These are phyloP conservation scores for Agonopterix alstromeriana DNA, from an alignment of 2,888 invertebrate genomes.

Conservation along the genomic window DNA sequence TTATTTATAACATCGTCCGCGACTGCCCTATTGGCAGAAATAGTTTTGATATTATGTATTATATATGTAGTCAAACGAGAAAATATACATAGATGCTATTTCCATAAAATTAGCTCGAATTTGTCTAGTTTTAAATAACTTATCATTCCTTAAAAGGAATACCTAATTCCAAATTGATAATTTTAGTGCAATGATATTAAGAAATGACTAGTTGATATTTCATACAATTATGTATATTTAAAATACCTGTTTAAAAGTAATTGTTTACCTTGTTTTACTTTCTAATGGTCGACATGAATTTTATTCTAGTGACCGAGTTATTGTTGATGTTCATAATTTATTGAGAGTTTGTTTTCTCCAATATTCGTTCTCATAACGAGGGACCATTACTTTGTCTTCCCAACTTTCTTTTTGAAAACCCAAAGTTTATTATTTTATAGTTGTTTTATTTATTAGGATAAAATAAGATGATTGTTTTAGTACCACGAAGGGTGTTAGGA, in stretches of 20 bases:
- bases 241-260: background rate
- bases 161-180: constrained; percentile 63
- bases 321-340: constrained; percentile 48
- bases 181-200: constrained; percentile 72
- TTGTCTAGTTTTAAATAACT: constrained; percentile 59
- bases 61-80: background rate
- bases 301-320: constrained; percentile 5
- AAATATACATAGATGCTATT: constrained; percentile 14
- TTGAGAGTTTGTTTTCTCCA: constrained; percentile 35
- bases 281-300: constrained; percentile 2
- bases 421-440: constrained; percentile 65
- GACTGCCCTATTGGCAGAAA: no score
- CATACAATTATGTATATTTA: constrained; percentile 9
- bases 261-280: constrained; percentile 1
- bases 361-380: constrained; percentile 30
- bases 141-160: constrained; percentile 63
- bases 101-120: constrained; percentile 55
- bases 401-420: constrained; percentile 53
- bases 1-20: background rate
- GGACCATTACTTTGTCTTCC: constrained; percentile 69
- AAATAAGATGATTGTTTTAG: constrained; percentile 18
- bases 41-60: constrained; percentile 1
- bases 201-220: constrained; percentile 41
- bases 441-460: constrained; percentile 58
- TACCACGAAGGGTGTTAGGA: constrained; percentile 8